Evolutionary conservation across 2,113 vertebrate species (phyloP).

Genomic region (Coptodon rendalli): DNA sequence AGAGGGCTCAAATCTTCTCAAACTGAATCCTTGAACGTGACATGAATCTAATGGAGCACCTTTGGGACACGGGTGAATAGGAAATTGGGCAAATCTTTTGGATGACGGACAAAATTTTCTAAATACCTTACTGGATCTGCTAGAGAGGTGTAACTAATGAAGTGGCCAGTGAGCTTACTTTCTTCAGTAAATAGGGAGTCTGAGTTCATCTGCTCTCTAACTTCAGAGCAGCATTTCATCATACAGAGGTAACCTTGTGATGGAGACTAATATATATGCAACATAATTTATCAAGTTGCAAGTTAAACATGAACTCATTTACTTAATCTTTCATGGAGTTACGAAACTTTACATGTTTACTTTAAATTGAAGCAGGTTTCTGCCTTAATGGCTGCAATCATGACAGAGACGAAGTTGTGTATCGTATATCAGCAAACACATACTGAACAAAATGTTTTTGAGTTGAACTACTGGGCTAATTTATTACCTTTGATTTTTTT

Average conservation of each 20-base stretch:
- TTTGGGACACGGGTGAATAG: rapidly evolving
- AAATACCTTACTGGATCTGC: not conserved
- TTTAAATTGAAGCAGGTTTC: not conserved
- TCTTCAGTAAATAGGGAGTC: not conserved
- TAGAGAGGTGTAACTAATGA: not conserved
- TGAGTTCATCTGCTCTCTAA: not conserved
- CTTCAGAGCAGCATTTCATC: not conserved
- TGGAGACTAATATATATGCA: not conserved
- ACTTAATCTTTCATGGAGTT: not conserved
- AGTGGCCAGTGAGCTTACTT: not conserved
- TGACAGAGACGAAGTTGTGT: not conserved
- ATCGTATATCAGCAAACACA: not conserved
- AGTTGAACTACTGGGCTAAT: not conserved
- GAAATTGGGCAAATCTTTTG: not conserved
- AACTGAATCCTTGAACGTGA: not conserved
- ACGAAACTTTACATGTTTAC: not conserved
- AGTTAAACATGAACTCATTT: not conserved
- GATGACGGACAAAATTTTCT: not conserved
- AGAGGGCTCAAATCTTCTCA: not conserved
- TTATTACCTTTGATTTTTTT: not conserved
- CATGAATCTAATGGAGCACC: not conserved
- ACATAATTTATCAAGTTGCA: not conserved
- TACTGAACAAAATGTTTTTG: not conserved
- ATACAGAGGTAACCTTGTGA: not conserved
- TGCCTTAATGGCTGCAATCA: not conserved